Conservation (phyloP, 1,140 invertebrate genomes). For the Camponotus pennsylvanicus region DNA sequence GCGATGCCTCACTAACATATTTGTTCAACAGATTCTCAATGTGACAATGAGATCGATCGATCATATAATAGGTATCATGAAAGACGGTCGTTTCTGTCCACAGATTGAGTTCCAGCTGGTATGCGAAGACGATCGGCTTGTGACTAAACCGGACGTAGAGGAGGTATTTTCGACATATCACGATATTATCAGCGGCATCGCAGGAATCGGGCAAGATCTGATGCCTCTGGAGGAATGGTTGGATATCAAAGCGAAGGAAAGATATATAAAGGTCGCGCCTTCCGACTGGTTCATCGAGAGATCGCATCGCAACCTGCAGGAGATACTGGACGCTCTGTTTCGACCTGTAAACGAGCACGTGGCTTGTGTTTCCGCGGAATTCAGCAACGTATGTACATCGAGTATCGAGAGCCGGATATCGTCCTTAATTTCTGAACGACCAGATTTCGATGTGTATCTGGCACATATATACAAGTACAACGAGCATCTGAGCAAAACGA, state of each 20-base stretch:
- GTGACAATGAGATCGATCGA: conserved; percentile 82
- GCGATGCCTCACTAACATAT: conserved; percentile 79
- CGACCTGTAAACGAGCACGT: conserved; percentile 77
- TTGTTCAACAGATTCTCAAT: conserved; percentile 82
- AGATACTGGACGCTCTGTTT: conserved; percentile 76
- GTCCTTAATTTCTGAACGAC: conserved; percentile 56
- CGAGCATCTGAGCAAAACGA: conserved; percentile 73
- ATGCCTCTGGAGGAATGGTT: conserved; percentile 81
- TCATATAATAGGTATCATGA: conserved; percentile 78
- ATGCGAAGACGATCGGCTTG: conserved; percentile 76
- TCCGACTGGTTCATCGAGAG: conserved; percentile 81
- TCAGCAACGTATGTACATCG: conserved; percentile 59
- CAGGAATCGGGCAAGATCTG: conserved; percentile 80
- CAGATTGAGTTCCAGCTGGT: conserved; percentile 80
- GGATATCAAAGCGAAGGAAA: conserved; percentile 66
- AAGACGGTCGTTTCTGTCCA: conserved; percentile 73
- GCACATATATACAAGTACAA: conserved; percentile 78
- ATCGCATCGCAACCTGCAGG: conserved; percentile 77
- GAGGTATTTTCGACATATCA: conserved; percentile 79
- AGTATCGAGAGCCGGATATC: conserved; percentile 63
- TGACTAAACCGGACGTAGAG: conserved; percentile 77
- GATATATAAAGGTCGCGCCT: conserved; percentile 78
- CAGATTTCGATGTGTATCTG: conserved; percentile 75
- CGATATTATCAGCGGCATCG: conserved; percentile 77
- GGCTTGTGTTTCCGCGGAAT: conserved; percentile 52